Percentiles rank a stretch among this genome's conserved stretches.
Conservation (phyloP, 2,888 invertebrate species). For the Caenorhabditis macrosperma region DNA sequence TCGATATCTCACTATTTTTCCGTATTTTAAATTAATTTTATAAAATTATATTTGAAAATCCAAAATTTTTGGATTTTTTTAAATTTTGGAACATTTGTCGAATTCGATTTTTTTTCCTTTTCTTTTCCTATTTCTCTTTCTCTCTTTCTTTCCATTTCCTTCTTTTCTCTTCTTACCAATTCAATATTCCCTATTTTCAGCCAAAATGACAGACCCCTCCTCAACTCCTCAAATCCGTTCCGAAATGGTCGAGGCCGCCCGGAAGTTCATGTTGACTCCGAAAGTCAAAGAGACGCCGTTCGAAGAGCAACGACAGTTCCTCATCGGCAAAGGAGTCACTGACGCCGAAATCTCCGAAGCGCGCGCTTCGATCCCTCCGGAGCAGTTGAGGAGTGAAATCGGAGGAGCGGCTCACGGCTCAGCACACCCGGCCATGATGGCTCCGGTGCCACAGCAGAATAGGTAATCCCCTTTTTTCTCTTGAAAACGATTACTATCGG, state of each 20-base stretch:
- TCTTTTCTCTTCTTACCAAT: neutral
- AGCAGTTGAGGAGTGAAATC: conserved; percentile 35
- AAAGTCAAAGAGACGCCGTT: conserved; percentile 75
- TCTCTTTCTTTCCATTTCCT: neutral
- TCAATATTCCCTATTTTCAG: neutral
- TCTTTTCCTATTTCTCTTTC: neutral
- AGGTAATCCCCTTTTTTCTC: too few species aligned
- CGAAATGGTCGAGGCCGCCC: conserved; percentile 76
- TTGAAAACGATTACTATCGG: too few species aligned
- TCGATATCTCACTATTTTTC: neutral
- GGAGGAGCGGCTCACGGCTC: neutral
- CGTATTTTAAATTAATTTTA: conserved; percentile 13
- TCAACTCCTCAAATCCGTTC: conserved; percentile 40
- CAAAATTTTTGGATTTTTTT: too few species aligned
- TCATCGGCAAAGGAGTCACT: conserved; percentile 75
- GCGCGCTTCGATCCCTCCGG: conserved; percentile 59
- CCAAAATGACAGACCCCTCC: conserved; percentile 34
- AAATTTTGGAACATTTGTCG: neutral
- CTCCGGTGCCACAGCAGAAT: neutral
- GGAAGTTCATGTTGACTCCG: conserved; percentile 76
- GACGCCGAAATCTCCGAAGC: conserved; percentile 74
- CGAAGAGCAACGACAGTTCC: conserved; percentile 76
- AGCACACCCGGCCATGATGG: neutral
- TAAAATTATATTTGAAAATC: too few species aligned
- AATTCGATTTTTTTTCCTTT: neutral